phyloP scores from a whole-genome alignment of 1,140 invertebrate species.

The Drosophila pectinifera region DNA sequence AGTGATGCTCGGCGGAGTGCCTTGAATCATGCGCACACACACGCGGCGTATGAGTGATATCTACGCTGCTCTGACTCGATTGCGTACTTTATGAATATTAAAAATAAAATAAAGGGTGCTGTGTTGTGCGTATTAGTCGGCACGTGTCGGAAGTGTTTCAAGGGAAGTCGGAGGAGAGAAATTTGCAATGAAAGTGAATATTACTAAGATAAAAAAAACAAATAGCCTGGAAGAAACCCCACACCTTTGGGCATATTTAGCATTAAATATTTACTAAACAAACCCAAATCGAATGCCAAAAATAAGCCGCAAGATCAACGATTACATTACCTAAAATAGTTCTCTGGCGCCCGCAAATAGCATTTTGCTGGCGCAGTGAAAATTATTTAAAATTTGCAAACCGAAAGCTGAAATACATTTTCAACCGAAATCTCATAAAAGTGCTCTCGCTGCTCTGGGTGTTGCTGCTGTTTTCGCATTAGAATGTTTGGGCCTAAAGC shows the following conservation, averaged over 20 bases:
- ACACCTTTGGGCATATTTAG: neutral
- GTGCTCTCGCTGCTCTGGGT: slow-evolving; percentile 3
- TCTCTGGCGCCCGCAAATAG: slow-evolving; percentile 4
- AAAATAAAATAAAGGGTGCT: neutral
- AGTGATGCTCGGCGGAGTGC: slow-evolving; percentile 54
- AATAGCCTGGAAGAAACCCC: too few relatives aligned
- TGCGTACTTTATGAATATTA: slow-evolving; percentile 21
- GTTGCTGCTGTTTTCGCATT: slow-evolving; percentile 7
- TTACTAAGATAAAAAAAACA: too few relatives aligned
- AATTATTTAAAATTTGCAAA: neutral
- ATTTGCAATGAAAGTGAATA: neutral
- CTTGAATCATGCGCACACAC: slow-evolving; percentile 46
- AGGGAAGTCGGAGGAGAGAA: too few relatives aligned
- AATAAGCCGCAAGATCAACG: neutral
- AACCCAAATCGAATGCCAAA: neutral
- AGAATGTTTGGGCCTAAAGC: slow-evolving; percentile 30
- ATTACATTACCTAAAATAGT: slow-evolving; percentile 19
- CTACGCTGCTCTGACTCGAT: slow-evolving; percentile 6
- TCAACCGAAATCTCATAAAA: slow-evolving; percentile 17
- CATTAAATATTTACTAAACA: neutral
- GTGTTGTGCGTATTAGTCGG: neutral
- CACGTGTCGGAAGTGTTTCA: neutral
- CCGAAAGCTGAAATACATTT: slow-evolving; percentile 6
- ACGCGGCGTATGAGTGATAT: slow-evolving; percentile 56
- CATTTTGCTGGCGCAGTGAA: slow-evolving; percentile 1